A percentile compares a stretch with the other conserved stretches of the same genome.
These are phyloP conservation scores for Paracentrotus lividus DNA, from an alignment of 53 echinoderm and acorn worm genomes.

Conservation along the genomic window DNA sequence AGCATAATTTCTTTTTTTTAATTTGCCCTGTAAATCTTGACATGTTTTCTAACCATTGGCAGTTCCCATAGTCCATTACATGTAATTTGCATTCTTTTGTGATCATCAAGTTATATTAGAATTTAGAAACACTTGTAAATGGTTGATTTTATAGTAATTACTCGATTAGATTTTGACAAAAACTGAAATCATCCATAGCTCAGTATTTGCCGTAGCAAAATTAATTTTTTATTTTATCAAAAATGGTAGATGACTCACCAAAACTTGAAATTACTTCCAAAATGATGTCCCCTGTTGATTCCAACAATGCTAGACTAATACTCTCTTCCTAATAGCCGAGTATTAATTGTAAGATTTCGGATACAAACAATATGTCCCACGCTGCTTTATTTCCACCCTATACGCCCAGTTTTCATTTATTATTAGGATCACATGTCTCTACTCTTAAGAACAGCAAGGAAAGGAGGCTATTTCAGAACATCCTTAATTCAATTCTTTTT, in stretches of 20 bases:
- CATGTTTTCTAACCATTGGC: too few relatives aligned
- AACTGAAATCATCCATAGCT: too few relatives aligned
- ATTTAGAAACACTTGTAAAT: too few relatives aligned
- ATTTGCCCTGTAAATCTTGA: too few relatives aligned
- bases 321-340: slow-evolving; percentile 11
- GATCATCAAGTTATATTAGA: too few relatives aligned
- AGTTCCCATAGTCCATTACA: too few relatives aligned
- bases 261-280: neutral
- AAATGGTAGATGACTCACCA: neutral
- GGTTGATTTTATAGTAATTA: too few relatives aligned
- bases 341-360: neutral
- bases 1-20: too few relatives aligned
- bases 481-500: too few relatives aligned
- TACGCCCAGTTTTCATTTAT: slow-evolving; percentile 13
- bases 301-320: slow-evolving; percentile 47
- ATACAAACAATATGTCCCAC: slow-evolving; percentile 31
- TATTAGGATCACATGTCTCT: neutral
- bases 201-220: too few relatives aligned
- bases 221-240: neutral
- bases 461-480: neutral
- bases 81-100: too few relatives aligned
- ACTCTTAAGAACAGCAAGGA: neutral
- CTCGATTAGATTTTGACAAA: too few relatives aligned
- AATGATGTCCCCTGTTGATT: neutral
- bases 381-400: slow-evolving; percentile 13